Evolutionary conservation across 2,113 vertebrate genomes (phyloP), one percentile per base, ranked within the genome.

Genomic region (Thomomys bottae): DNA sequence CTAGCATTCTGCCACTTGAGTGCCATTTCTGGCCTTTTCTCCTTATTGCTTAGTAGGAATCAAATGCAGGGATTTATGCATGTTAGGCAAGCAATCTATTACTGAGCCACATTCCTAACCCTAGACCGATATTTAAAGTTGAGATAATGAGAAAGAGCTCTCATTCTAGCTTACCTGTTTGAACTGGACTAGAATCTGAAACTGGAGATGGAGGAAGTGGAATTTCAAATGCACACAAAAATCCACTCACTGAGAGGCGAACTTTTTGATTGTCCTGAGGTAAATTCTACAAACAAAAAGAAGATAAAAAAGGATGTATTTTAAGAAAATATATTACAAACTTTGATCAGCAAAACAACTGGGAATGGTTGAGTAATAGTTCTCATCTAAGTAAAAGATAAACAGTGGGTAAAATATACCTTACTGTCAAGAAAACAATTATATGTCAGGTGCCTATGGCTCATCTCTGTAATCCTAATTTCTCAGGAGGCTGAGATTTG

Each of bases 241-340:
- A 99, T 81, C 99, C 98, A 80, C 98, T 99, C 26, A 98, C 98
- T 0, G 99, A 99, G 54, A 99, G 98, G 49, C 99, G 98, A 1
- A 99, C 99, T 96, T 99, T 99, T 97, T 99, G 99, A 98, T 99
- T 99, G 97, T 99, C 99, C 94, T 99, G 98, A 81, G 99, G 99
- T 90, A 99, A 99, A 96, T 99, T 99, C 99, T 99, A 79, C 5
- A 88, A 88, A 89, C 93, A 79, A 63, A 89, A 49, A 32, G 8
- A 64, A 95, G 70, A 71, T 61, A 42, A 90, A 17, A 66, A 83
- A 59, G 1, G 2, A 94, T 91, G 24, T 68, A 90, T 66, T 45
- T 59, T 18, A 84, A 90, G 34, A 32, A 24, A 87, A 32, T 84
- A 38, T 75, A 54, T 85, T 89, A 83, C 15, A 34, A 71, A 23